phyloP scores from a whole-genome alignment of 64 coral and sea anemone genomes.

The Trachythela sp. region DNA sequence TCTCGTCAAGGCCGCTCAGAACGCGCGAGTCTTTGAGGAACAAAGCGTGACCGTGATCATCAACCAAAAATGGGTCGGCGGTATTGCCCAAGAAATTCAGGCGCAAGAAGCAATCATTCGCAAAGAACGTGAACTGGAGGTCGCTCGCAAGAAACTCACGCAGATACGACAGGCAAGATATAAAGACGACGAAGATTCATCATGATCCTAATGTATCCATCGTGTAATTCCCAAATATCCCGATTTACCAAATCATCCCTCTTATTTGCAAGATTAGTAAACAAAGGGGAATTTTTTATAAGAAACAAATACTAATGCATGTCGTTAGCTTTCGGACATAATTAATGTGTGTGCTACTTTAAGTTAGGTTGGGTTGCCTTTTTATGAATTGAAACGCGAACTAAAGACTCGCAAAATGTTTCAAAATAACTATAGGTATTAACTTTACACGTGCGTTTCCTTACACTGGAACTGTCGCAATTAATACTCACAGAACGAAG shows the following conservation, averaged over 20 bases:
- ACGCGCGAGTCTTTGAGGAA: conserved; percentile 86
- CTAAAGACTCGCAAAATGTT: not conserved
- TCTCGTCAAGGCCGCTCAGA: conserved; percentile 81
- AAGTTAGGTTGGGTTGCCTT: not conserved
- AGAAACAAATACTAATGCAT: not conserved
- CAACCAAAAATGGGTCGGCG: conserved; percentile 85
- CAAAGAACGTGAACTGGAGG: conserved; percentile 73
- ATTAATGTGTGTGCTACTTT: too few species aligned
- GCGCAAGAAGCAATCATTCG: conserved; percentile 88
- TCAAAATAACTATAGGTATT: too few species aligned
- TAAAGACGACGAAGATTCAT: conserved; percentile 64
- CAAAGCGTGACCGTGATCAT: conserved; percentile 88
- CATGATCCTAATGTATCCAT: conserved; percentile 1
- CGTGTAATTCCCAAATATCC: not conserved
- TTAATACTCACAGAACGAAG: too few species aligned
- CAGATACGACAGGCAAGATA: conserved; percentile 85
- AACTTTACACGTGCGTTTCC: too few species aligned
- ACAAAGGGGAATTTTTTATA: not conserved
- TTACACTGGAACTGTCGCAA: too few species aligned
- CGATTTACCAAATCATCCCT: not conserved
- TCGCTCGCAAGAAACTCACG: conserved; percentile 60
- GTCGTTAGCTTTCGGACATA: too few species aligned
- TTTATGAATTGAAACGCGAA: not conserved
- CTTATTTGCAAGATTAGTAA: not conserved
- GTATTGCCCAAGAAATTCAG: conserved; percentile 87